Percentiles rank a stretch among this genome's conserved stretches.
Evolutionary conservation across 53 echinoderm and acorn worm species (phyloP).

Genomic region (Zoroaster sp.): DNA sequence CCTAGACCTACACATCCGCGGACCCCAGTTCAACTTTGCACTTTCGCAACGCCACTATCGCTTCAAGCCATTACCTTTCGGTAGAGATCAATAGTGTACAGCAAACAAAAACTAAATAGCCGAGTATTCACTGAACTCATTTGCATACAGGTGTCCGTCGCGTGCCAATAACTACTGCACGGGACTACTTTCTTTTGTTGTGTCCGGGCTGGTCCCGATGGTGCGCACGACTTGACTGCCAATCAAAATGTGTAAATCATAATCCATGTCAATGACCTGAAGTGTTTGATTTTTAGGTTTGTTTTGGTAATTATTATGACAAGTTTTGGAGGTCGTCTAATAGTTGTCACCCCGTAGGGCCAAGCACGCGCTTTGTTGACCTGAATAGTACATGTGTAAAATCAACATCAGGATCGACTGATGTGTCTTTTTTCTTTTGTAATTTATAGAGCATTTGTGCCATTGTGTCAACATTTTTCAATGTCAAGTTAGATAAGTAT

Average conservation of each 20-base stretch:
- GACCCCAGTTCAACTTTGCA: not conserved
- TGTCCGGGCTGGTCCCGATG: not conserved
- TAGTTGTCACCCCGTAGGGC: not conserved
- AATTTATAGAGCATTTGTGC: too few relatives aligned
- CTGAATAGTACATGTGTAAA: not conserved
- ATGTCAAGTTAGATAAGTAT: too few relatives aligned
- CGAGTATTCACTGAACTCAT: slow-evolving; percentile 31
- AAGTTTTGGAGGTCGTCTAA: not conserved
- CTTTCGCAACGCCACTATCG: not conserved
- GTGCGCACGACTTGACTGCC: not conserved
- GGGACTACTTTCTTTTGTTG: slow-evolving; percentile 51
- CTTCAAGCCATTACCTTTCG: not conserved
- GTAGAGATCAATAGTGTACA: not conserved
- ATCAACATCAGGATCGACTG: not conserved
- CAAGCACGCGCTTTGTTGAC: not conserved
- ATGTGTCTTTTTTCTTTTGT: too few relatives aligned
- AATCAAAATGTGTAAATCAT: slow-evolving; percentile 9
- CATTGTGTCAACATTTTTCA: not conserved
- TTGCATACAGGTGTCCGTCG: slow-evolving; percentile 38
- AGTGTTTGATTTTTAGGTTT: not conserved
- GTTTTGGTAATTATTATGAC: slow-evolving; percentile 24
- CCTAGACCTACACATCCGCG: too few relatives aligned
- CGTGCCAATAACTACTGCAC: not conserved
- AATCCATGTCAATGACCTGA: slow-evolving; percentile 27
- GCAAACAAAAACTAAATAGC: not conserved